A percentile compares a stretch with the other conserved stretches of the same genome.
phyloP scores from a whole-genome alignment of 2,113 vertebrate genomes.

The Aptenodytes forsteri region DNA sequence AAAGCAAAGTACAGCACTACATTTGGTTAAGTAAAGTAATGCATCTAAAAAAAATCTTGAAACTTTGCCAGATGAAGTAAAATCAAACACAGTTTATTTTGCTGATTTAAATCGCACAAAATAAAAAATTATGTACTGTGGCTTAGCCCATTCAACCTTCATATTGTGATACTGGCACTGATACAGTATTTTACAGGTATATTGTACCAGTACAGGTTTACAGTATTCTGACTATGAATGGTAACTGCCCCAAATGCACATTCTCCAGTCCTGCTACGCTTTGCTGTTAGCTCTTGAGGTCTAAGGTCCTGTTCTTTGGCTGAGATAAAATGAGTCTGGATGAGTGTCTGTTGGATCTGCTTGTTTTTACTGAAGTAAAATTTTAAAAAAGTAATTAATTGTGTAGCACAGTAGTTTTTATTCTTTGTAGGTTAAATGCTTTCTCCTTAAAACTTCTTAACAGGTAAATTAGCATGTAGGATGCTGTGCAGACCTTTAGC shows the following conservation, averaged over 20 bases:
- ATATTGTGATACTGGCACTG: background rate
- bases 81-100: constrained; percentile 21
- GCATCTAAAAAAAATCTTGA: constrained; percentile 33
- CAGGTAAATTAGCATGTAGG: background rate
- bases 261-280: background rate
- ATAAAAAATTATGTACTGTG: background rate
- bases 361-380: constrained; percentile 48
- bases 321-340: constrained; percentile 45
- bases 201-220: background rate
- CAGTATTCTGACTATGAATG: background rate
- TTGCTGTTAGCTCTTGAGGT: constrained; percentile 53
- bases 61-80: constrained; percentile 46
- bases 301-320: constrained; percentile 36
- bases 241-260: constrained; percentile 9
- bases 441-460: background rate
- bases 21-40: background rate
- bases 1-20: background rate
- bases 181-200: background rate
- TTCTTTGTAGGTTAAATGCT: constrained; percentile 41
- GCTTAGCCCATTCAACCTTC: background rate
- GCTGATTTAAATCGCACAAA: constrained; percentile 8
- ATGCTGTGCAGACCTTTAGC: background rate
- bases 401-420: constrained; percentile 15
- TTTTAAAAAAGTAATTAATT: constrained; percentile 37
- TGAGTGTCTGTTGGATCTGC: constrained; percentile 49